These are phyloP conservation scores for Alexandromys fortis DNA, from an alignment of 2,113 vertebrate species.

Conservation along the genomic window DNA sequence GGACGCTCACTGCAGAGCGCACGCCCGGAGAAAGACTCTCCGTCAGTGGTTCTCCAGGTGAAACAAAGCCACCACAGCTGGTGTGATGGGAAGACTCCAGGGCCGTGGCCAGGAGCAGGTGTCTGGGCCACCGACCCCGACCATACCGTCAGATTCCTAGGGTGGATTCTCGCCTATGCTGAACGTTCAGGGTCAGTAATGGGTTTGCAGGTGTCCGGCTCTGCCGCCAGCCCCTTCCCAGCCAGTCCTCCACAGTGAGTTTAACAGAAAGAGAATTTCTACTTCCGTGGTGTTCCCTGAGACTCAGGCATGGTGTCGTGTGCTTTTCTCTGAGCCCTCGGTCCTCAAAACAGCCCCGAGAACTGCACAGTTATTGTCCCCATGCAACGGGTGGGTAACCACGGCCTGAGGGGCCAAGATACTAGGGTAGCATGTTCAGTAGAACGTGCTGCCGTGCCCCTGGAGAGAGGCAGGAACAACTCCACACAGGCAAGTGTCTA, in stretches of 20 bases:
- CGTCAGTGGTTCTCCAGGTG: neutral
- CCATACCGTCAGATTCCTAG: neutral
- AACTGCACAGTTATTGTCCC: neutral
- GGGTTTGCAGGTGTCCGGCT: rapidly evolving
- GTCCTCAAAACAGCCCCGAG: neutral
- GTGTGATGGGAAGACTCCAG: neutral
- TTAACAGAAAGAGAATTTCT: neutral
- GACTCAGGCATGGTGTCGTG: rapidly evolving
- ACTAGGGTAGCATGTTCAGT: neutral
- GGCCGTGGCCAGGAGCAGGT: neutral
- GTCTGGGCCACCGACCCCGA: neutral
- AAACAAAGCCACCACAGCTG: neutral
- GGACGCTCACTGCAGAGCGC: neutral
- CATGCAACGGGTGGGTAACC: neutral
- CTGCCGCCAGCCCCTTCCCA: neutral
- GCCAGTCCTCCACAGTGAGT: rapidly evolving
- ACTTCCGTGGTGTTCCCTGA: rapidly evolving
- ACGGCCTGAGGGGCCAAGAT: neutral
- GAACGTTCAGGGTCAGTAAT: neutral
- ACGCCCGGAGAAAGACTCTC: rapidly evolving
- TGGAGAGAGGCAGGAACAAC: neutral
- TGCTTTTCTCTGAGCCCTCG: neutral
- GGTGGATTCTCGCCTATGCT: neutral
- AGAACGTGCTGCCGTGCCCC: neutral
- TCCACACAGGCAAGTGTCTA: neutral